phyloP scores from a whole-genome alignment of 2,797 vertebrate genomes.

The Ptychobarbus kaznakovi region DNA sequence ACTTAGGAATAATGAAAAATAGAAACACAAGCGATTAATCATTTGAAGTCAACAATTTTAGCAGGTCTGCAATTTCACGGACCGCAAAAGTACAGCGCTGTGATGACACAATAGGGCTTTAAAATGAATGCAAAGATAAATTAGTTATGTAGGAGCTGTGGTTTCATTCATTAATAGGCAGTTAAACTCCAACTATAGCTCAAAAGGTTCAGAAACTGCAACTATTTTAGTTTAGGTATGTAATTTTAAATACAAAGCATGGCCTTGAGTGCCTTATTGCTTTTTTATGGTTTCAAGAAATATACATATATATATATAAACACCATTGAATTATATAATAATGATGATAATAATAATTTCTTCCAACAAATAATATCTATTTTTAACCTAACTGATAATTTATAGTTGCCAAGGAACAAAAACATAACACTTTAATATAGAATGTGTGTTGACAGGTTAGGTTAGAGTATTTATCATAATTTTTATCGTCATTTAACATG shows the following conservation, averaged over 20 bases:
- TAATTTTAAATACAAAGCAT: not conserved
- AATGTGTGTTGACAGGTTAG: not conserved
- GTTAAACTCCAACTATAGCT: not conserved
- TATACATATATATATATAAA: not conserved
- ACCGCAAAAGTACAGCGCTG: not conserved
- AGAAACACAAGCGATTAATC: not conserved
- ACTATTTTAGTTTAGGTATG: not conserved
- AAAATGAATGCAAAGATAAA: not conserved
- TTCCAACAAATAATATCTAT: not conserved
- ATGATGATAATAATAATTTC: not conserved
- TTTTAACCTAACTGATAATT: not conserved
- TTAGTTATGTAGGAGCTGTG: not conserved
- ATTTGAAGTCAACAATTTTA: not conserved
- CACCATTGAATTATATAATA: not conserved
- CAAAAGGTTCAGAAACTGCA: not conserved
- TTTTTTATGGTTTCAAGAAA: not conserved
- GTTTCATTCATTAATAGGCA: not conserved
- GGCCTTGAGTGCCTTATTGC: not conserved
- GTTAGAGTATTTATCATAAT: not conserved
- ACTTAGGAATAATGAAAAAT: constrained; percentile 4
- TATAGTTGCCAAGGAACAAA: not conserved
- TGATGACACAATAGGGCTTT: not conserved
- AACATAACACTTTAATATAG: not conserved
- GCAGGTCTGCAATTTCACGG: not conserved
- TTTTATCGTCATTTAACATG: not conserved